Conservation (phyloP, 2,888 invertebrate genomes). For the Lapara coniferarum region DNA sequence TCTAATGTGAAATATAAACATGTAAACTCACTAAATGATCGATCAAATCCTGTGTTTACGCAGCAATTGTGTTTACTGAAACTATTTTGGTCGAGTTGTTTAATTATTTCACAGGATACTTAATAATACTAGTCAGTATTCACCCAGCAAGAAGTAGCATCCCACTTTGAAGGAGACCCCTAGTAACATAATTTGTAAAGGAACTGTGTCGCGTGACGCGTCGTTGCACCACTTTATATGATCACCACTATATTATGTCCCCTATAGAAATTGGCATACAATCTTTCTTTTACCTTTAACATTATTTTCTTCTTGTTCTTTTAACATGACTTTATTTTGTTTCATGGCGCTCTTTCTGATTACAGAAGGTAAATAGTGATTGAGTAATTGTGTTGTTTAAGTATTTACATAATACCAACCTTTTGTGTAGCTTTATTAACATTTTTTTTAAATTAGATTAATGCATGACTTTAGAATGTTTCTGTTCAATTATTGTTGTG, state of each 20-base stretch:
- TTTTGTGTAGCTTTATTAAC: slow-evolving; percentile 6
- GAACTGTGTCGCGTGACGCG: too few relatives aligned
- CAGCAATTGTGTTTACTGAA: not conserved
- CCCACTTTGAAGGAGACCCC: too few relatives aligned
- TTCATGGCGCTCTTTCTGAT: slow-evolving; percentile 69
- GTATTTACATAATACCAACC: slow-evolving; percentile 8
- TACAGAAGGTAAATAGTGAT: slow-evolving; percentile 70
- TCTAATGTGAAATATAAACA: slow-evolving; percentile 16
- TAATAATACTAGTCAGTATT: too few relatives aligned
- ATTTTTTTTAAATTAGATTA: slow-evolving; percentile 33
- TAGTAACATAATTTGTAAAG: too few relatives aligned
- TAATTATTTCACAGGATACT: not conserved
- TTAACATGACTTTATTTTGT: slow-evolving; percentile 63
- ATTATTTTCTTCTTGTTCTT: slow-evolving; percentile 4
- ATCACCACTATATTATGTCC: too few relatives aligned
- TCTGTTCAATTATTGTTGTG: slow-evolving; percentile 30
- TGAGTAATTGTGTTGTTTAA: slow-evolving; percentile 33
- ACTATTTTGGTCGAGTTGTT: not conserved
- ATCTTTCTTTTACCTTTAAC: not conserved
- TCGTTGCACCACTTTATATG: too few relatives aligned
- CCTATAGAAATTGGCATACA: not conserved
- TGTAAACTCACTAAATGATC: not conserved
- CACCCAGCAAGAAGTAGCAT: too few relatives aligned
- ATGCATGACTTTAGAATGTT: slow-evolving; percentile 25
- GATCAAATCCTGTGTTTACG: not conserved